Conservation (phyloP, 2,113 vertebrate species). For the Nymphicus hollandicus region DNA sequence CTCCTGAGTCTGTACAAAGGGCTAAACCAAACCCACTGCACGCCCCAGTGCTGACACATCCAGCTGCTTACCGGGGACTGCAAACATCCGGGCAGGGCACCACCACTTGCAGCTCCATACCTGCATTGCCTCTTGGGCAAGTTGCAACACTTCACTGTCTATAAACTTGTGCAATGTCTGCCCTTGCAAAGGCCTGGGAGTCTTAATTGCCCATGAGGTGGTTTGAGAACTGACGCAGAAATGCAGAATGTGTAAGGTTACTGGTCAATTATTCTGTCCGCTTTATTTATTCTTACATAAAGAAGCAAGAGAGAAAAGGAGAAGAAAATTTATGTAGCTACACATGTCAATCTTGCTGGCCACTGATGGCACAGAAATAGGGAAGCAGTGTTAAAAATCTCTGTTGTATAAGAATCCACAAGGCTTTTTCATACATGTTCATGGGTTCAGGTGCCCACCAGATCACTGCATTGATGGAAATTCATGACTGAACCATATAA, state of each 20-base stretch:
- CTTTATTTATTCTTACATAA: neutral
- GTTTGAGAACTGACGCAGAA: neutral
- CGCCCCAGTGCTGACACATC: neutral
- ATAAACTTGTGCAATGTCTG: neutral
- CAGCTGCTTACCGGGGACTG: neutral
- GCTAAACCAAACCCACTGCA: neutral
- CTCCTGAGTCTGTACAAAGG: neutral
- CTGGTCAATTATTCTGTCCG: rapidly evolving
- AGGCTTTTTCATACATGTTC: neutral
- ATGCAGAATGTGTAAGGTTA: neutral
- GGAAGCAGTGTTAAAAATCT: neutral
- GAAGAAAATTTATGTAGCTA: neutral
- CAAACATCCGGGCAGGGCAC: rapidly evolving
- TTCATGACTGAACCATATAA: neutral
- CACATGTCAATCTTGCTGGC: neutral
- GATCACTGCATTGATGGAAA: neutral
- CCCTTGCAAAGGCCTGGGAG: neutral
- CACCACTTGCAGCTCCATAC: neutral
- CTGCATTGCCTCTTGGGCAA: neutral
- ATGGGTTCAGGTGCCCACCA: neutral
- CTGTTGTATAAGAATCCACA: neutral
- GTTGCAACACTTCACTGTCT: neutral
- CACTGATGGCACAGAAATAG: neutral
- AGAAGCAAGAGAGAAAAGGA: neutral
- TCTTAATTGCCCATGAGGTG: neutral